Evolutionary conservation across 37 sponge, comb jelly and placozoan species (phyloP).

Genomic region (Cladorhizidae sp.): DNA sequence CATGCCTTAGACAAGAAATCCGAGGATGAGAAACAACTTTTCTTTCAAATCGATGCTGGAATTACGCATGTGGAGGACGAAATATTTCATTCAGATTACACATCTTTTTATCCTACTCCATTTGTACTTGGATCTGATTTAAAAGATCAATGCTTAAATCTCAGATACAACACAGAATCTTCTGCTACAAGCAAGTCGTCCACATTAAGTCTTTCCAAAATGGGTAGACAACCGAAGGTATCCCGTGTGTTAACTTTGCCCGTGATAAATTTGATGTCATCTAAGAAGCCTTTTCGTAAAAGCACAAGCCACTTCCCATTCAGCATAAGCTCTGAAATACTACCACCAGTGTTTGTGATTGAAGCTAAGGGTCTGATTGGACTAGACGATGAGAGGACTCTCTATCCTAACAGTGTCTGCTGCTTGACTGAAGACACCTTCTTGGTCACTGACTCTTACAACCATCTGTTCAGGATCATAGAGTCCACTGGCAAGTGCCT

Average conservation of each 20-base stretch:
- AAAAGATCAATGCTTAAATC: neutral
- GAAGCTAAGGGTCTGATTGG: slow-evolving; percentile 11
- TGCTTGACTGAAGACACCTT: slow-evolving; percentile 10
- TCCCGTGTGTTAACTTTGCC: too few relatives aligned
- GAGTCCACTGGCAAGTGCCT: slow-evolving; percentile 38
- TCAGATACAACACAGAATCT: neutral
- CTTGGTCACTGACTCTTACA: slow-evolving; percentile 21
- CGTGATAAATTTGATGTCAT: too few relatives aligned
- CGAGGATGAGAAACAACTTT: neutral
- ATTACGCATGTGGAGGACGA: neutral
- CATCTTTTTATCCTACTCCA: neutral
- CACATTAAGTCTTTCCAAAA: too few relatives aligned
- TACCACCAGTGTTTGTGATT: slow-evolving; percentile 11
- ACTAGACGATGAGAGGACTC: neutral
- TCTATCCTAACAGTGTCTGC: slow-evolving; percentile 32
- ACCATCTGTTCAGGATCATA: slow-evolving; percentile 23
- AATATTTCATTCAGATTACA: neutral
- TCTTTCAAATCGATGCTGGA: neutral
- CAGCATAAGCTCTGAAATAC: slow-evolving; percentile 4
- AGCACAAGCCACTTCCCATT: too few relatives aligned
- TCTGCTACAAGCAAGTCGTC: too few relatives aligned
- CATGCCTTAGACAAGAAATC: neutral
- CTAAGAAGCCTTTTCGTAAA: too few relatives aligned
- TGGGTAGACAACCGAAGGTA: too few relatives aligned
- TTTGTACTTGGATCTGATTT: neutral